Evolutionary conservation across 2,113 vertebrate genomes (phyloP).

Genomic region (Aix galericulata): DNA sequence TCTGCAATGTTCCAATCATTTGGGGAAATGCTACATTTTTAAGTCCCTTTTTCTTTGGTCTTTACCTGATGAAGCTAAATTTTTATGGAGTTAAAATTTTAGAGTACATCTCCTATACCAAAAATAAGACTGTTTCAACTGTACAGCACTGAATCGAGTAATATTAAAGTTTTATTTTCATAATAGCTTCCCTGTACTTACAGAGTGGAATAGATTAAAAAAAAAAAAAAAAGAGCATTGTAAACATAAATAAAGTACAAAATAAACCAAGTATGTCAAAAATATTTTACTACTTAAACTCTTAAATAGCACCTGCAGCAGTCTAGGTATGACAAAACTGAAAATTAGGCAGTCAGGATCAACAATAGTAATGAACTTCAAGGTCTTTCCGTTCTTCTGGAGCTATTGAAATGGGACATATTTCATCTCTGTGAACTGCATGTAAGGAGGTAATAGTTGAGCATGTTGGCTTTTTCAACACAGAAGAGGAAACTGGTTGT

Average conservation of each 20-base stretch:
- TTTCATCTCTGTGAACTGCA: neutral
- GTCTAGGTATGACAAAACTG: neutral
- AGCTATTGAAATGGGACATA: neutral
- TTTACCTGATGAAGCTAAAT: neutral
- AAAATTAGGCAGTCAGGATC: neutral
- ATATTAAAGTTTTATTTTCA: neutral
- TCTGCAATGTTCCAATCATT: neutral
- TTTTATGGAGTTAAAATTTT: neutral
- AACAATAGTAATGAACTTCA: neutral
- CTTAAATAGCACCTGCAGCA: neutral
- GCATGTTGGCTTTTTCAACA: neutral
- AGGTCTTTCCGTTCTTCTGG: neutral
- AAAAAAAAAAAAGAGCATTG: neutral
- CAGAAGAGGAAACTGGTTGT: neutral
- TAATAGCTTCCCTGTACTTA: neutral
- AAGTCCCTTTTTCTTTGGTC: neutral
- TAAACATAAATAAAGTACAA: neutral
- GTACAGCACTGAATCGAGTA: neutral
- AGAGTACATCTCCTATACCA: neutral
- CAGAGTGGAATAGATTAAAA: neutral
- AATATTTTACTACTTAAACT: neutral
- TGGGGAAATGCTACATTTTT: neutral
- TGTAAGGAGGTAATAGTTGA: neutral
- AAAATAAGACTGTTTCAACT: neutral
- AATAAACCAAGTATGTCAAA: neutral